Percentiles rank a stretch among this genome's conserved stretches.
These are phyloP conservation scores for Lerema accius DNA, from an alignment of 1,140 invertebrate species.

Conservation along the genomic window DNA sequence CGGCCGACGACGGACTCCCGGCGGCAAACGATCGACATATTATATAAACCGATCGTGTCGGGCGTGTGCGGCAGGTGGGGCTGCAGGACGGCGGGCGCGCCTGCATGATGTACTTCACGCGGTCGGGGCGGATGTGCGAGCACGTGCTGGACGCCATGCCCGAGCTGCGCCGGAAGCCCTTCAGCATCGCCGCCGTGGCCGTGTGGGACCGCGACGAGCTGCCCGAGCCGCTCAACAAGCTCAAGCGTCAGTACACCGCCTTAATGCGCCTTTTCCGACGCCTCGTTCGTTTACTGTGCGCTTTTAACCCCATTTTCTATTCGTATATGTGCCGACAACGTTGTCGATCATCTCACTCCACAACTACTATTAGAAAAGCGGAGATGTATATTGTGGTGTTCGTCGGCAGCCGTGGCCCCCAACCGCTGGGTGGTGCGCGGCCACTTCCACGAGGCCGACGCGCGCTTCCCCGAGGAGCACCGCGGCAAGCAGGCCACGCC, in stretches of 20 bases:
- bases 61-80: conserved; percentile 50
- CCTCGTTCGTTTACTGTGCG: too few species aligned
- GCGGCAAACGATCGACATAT: too few species aligned
- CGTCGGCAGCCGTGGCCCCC: conserved; percentile 61
- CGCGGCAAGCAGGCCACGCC: conserved; percentile 81
- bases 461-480: conserved; percentile 71
- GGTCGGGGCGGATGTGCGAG: conserved; percentile 58
- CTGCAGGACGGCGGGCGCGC: conserved; percentile 69
- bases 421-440: conserved; percentile 81
- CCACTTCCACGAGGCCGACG: conserved; percentile 76
- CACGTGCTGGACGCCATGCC: conserved; percentile 46
- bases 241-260: conserved; percentile 75
- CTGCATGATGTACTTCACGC: conserved; percentile 62
- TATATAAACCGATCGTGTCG: neutral
- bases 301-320: too few species aligned
- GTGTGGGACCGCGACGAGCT: conserved; percentile 69
- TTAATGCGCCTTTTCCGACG: too few species aligned
- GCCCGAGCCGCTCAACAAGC: conserved; percentile 76
- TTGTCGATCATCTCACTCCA: too few species aligned
- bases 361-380: too few species aligned
- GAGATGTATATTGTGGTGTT: too few species aligned
- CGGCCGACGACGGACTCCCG: neutral
- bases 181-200: conserved; percentile 74
- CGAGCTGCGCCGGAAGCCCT: conserved; percentile 65
- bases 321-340: too few species aligned